Conservation (phyloP, 2,113 vertebrate species). For the Azemiops feae region DNA sequence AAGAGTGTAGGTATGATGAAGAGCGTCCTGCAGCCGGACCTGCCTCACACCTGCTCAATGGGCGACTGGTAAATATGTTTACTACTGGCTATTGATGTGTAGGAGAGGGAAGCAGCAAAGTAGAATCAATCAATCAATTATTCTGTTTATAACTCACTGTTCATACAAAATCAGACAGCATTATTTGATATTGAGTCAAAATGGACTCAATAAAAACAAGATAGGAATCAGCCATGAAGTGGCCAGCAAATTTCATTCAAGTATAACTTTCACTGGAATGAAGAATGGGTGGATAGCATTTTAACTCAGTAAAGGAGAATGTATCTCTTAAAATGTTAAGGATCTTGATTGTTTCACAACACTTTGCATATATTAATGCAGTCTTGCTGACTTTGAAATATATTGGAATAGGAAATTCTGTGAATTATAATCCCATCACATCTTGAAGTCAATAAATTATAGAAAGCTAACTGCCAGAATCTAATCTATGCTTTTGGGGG, state of each 20-base stretch:
- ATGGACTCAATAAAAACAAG: neutral
- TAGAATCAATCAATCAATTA: neutral
- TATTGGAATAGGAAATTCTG: neutral
- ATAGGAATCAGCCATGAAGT: neutral
- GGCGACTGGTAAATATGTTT: neutral
- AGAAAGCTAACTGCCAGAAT: slow-evolving; percentile 17
- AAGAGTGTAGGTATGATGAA: neutral
- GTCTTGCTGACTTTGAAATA: neutral
- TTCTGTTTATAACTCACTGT: neutral
- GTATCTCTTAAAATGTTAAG: neutral
- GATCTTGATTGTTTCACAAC: neutral
- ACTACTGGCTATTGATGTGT: neutral
- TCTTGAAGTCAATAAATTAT: neutral
- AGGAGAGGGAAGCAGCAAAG: neutral
- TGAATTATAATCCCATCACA: neutral
- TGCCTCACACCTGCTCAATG: neutral
- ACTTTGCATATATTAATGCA: neutral
- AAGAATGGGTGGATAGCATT: neutral
- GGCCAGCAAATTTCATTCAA: neutral
- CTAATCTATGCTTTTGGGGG: slow-evolving; percentile 14
- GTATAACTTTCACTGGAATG: neutral
- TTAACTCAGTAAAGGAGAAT: neutral
- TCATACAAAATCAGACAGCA: neutral
- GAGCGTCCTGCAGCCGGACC: neutral
- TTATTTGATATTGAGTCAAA: neutral